Evolutionary conservation across 2,113 vertebrate genomes (phyloP), one percentile per base, ranked within the genome.

Genomic region (Halichoeres trimaculatus): DNA sequence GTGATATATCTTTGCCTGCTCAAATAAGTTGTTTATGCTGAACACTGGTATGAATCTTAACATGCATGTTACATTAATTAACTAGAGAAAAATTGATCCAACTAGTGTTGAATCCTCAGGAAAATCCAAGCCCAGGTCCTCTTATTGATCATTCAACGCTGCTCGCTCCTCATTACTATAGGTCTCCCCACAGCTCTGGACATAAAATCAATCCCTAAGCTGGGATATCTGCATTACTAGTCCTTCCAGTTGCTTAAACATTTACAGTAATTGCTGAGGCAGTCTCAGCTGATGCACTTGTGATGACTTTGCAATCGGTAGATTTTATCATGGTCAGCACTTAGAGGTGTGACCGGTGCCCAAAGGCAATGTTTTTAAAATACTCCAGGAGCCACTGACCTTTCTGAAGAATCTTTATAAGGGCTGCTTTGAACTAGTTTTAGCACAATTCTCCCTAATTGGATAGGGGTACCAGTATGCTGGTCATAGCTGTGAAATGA

Each of bases 191-290:
- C 35, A 50, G 67, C 51, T 16, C 36, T 10, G 23, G 76, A 84
- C 82, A 56, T 51, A 23, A 84, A 80, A 86, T 90, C 77, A 47
- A 88, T 86, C 36, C 38, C 1, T 34, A 61, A 65, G 53, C 75
- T 40, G n/a, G 50, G 43, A 71, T 74, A 69, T 78, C 83, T 80
- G 77, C 72, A 67, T 84, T 51, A 58, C 14, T 52, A 73, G 52
- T 70, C 55, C 26, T 26, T 67, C 41, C 56, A 67, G 72, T 65
- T 20, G 56, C 53, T 60, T 41, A 51, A 36, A 81, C 34, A 78
- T 55, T 61, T 71, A 62, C 45, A 61, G 34, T 74, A 81, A 84
- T 81, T 70, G 69, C 78, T 69, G 54, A 76, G 62, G 56, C 53
- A 41, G 20, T 76, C 56, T 78, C 48, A 59, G 30, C 20, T 61